Evolutionary conservation across 30 jellyfish, hydroid and myxozoan genomes (phyloP), one percentile per base, ranked within the genome.

Genomic region (Chrysaora quinquecirrha): DNA sequence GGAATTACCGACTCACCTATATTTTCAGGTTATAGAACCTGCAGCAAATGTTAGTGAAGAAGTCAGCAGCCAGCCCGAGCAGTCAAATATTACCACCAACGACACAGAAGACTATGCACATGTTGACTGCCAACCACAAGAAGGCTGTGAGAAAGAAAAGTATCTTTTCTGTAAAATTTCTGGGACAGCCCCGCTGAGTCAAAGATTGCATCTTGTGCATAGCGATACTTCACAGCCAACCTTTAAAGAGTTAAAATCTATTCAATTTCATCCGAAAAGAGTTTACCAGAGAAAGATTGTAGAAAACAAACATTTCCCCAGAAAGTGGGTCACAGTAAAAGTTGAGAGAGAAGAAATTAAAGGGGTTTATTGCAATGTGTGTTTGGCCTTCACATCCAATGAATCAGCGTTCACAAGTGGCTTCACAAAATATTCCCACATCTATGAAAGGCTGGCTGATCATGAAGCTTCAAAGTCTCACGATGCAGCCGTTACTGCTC

Each of bases 21-120:
- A 16, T 43, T 43, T 43, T 16, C 58, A 43, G 58, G 58, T 43
- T 43, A 43, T 43, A 43, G 58, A 43, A 43, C 58, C 9, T 43
- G 58, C 58, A 43, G 58, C 58, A 43, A 43, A 16, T 43, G 58
- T 43, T n/a, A n/a, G n/a, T n/a, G n/a, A n/a, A n/a, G n/a, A n/a
- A n/a, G n/a, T n/a, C n/a, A n/a, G n/a, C n/a, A 43, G 58, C 58
- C 58, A 43, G 58, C 58, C 58, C 16, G 16, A 43, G 16, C 58
- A 43, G 58, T 43, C 58, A 43, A 43, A 43, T 43, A 43, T 43
- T 6, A 43, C 58, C 16, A 43, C 58, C 58, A 16, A 43, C 16
- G 58, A 43, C 58, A 43, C 58, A 43, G 58, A 43, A 43, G 16
- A 43, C 58, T 16, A 43, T 43, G n/a, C n/a, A n/a, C n/a, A n/a